These are phyloP conservation scores for Holothuria leucospilota DNA, from an alignment of 53 echinoderm and acorn worm genomes.

Conservation along the genomic window DNA sequence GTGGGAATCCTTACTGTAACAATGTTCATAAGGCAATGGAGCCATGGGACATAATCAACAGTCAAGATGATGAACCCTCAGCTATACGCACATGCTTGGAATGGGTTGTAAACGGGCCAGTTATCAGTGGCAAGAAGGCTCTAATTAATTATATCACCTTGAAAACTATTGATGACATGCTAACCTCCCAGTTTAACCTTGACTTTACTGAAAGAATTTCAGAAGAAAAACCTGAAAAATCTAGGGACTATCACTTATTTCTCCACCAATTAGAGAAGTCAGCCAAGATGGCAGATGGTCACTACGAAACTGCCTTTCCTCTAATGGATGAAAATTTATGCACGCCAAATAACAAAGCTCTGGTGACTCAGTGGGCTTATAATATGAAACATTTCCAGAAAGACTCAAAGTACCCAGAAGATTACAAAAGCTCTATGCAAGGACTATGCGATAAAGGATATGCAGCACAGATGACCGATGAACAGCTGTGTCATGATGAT, in stretches of 20 bases:
- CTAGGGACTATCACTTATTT: slow-evolving; percentile 47
- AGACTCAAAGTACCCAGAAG: slow-evolving; percentile 34
- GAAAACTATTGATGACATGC: slow-evolving; percentile 17
- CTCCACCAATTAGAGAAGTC: slow-evolving; percentile 28
- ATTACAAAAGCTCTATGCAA: slow-evolving; percentile 65
- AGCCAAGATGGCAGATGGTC: slow-evolving; percentile 53
- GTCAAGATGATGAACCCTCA: slow-evolving; percentile 55
- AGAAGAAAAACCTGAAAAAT: slow-evolving; percentile 59
- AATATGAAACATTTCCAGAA: slow-evolving; percentile 54
- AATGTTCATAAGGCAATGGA: slow-evolving; percentile 59
- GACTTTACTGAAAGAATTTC: slow-evolving; percentile 64
- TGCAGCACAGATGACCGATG: slow-evolving; percentile 48
- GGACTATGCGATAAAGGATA: slow-evolving; percentile 45
- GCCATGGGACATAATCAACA: slow-evolving; percentile 67
- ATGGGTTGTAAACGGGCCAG: slow-evolving; percentile 26
- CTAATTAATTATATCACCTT: not conserved
- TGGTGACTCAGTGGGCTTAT: slow-evolving; percentile 32
- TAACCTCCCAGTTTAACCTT: slow-evolving; percentile 40
- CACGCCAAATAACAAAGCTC: slow-evolving; percentile 51
- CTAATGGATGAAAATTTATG: slow-evolving; percentile 18
- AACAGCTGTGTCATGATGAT: slow-evolving; percentile 30
- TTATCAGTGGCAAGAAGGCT: not conserved
- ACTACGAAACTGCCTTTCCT: slow-evolving; percentile 73
- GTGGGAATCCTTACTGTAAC: slow-evolving; percentile 39
- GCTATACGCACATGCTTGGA: slow-evolving; percentile 41